Evolutionary conservation across 1,140 invertebrate species (phyloP), one percentile per base, ranked within the genome.

Genomic region (Cyclargus thomasi): DNA sequence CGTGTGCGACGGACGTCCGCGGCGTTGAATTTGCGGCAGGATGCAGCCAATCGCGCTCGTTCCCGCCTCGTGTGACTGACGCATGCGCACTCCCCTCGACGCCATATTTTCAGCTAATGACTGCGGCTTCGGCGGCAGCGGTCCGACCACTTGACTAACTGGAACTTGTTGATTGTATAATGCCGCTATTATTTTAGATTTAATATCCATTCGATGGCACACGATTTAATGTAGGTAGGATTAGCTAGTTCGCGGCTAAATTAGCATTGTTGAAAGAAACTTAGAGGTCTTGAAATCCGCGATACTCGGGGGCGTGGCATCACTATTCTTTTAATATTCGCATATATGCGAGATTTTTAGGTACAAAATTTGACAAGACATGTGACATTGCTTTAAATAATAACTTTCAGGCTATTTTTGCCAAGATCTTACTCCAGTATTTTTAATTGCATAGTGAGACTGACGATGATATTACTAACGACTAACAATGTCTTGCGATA

Each of bases 41-140:
- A 85, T 79, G 80, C 78, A 74, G 70, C 80, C 81, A 85, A 85
- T 85, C 78, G 81, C 76, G 75, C 73, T 70, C 64, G 73, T 80
- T 82, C 82, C 82, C 82, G 77, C 77, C 72, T 67, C 69, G 72
- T 67, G 71, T 74, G 75, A 75, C 74, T 73, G 75, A 78, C 76
- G 76, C 74, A 76, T 68, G 76, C 78, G 71, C 36, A 69, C 68
- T 67, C 74, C 71, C 74, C 68, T 55, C 71, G 65, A 53, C 71
- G 71, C 71, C 70, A 75, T 75, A 22, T 70, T 74, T 70, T 67
- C 18, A 69, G 63, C 70, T 69, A 72, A 69, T 70, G 66, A 65
- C 65, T 65, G 55, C 39, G 55, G 18, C 55, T 59, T 59, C 20
- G 55, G 39, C 39, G 39, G 39, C 39, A 7, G 1, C 55, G 55